Evolutionary conservation across 2,113 vertebrate species (phyloP).

Genomic region (Acrocephalus kingi): DNA sequence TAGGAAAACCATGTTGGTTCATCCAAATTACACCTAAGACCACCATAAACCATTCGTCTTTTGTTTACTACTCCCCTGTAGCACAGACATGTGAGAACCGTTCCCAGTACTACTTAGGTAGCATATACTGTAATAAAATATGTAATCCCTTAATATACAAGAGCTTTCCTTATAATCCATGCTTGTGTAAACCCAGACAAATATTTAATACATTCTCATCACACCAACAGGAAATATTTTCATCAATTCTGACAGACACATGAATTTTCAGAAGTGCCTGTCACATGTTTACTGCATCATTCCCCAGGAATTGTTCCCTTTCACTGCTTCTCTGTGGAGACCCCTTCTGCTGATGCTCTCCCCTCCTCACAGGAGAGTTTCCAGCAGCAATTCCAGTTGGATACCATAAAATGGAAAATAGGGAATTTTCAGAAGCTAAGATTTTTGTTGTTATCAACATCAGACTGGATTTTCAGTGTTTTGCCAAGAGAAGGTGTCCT

Average conservation of each 20-base stretch:
- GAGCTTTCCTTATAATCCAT: slow-evolving; percentile 33
- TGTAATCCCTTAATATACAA: slow-evolving; percentile 28
- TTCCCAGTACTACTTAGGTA: neutral
- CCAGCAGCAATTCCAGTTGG: neutral
- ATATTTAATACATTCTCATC: slow-evolving; percentile 5
- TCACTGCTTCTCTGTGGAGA: neutral
- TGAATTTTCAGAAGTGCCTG: neutral
- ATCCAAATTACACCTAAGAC: neutral
- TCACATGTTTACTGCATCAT: accelerated
- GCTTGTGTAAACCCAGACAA: neutral
- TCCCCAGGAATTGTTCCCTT: neutral
- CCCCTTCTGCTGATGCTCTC: neutral
- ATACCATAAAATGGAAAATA: neutral
- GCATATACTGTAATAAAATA: neutral
- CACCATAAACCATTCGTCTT: neutral
- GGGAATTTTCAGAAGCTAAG: neutral
- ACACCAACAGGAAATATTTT: neutral
- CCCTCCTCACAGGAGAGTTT: neutral
- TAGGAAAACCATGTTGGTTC: neutral
- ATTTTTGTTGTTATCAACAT: neutral
- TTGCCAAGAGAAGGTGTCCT: neutral
- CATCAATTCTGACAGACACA: neutral
- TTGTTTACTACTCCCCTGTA: neutral
- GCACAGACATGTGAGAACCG: neutral
- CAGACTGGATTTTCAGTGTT: neutral